Evolutionary conservation across 2,888 invertebrate genomes (phyloP).

Genomic region (Aphidoletes aphidimyza): DNA sequence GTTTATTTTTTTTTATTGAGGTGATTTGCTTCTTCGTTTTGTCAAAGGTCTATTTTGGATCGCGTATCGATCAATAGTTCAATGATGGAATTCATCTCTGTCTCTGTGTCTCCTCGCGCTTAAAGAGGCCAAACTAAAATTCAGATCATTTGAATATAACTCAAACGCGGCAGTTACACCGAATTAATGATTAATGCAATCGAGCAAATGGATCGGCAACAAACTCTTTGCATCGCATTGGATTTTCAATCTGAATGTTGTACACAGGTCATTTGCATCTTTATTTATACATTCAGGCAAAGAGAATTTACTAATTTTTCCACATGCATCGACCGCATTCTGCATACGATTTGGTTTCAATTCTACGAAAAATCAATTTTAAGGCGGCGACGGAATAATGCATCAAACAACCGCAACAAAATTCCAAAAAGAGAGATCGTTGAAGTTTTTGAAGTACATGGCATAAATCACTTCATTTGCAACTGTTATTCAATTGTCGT

Average conservation of each 20-base stretch:
- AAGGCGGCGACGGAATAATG: not conserved
- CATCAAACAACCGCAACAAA: not conserved
- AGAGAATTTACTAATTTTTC: slow-evolving; percentile 1
- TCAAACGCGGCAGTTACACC: not conserved
- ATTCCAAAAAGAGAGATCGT: not conserved
- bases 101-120: no score
- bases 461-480: slow-evolving; percentile 33
- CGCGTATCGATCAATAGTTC: no score
- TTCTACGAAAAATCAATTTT: no score
- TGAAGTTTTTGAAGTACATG: not conserved
- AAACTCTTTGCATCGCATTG: not conserved
- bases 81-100: no score
- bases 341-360: slow-evolving; percentile 11
- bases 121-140: no score
- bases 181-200: slow-evolving; percentile 49
- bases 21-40: not conserved
- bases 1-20: not conserved
- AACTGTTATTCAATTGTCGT: slow-evolving; percentile 45
- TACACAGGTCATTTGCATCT: slow-evolving; percentile 26
- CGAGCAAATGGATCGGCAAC: not conserved
- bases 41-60: no score
- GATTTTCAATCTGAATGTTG: slow-evolving; percentile 17
- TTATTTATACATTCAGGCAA: not conserved
- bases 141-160: not conserved
- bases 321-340: slow-evolving; percentile 9